phyloP scores from a whole-genome alignment of 2,888 invertebrate species.

The Palloptera scutellata region DNA sequence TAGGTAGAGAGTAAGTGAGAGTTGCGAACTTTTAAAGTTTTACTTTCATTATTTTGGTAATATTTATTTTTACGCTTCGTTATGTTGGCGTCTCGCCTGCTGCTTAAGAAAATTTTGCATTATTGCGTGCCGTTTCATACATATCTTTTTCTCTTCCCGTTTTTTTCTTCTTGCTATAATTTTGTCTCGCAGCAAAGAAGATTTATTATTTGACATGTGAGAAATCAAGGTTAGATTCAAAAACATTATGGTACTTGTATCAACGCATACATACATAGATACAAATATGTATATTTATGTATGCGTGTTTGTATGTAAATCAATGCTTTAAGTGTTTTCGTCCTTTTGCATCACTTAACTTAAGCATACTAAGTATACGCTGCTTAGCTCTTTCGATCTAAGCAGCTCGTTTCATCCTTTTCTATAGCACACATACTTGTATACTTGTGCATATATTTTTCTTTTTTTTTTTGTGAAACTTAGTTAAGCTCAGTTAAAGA shows the following conservation, averaged over 20 bases:
- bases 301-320: slow-evolving; percentile 11
- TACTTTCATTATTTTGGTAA: neutral
- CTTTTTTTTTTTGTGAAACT: neutral
- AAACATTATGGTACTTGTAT: neutral
- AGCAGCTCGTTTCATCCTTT: neutral
- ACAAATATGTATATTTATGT: slow-evolving; percentile 8
- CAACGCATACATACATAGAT: neutral
- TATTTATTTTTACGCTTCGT: slow-evolving; percentile 33
- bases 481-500: neutral
- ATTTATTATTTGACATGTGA: slow-evolving; percentile 33
- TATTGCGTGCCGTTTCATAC: neutral
- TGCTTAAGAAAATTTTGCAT: neutral
- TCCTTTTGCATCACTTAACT: no score
- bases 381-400: no score
- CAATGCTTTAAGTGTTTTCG: neutral
- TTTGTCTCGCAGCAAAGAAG: slow-evolving; percentile 5
- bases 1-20: no score
- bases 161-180: neutral
- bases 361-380: no score
- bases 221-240: slow-evolving; percentile 29
- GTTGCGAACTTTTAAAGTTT: no score
- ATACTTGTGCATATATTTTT: neutral
- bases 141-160: slow-evolving; percentile 2
- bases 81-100: slow-evolving; percentile 15
- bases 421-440: neutral